Evolutionary conservation across 2,797 vertebrate species (phyloP), one percentile per base, ranked within the genome.

Genomic region (Chelonia mydas): DNA sequence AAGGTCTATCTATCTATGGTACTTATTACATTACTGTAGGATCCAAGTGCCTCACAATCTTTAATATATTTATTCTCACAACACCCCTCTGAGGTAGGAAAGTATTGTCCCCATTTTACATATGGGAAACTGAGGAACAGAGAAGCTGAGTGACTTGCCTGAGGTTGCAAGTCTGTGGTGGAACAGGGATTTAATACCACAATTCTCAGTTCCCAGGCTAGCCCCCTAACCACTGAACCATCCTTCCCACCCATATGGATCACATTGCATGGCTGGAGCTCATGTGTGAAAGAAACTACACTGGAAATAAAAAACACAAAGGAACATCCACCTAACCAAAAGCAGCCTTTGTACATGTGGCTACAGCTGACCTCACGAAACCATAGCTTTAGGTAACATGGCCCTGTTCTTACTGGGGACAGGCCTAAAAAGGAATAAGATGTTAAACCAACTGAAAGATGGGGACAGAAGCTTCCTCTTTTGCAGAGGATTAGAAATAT

Each of bases 81-180:
- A 11, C 4, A 7, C n/a, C 0, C 0, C 51, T 17, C 3, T 0
- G 8, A 25, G 27, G 10, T 61, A 27, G 10, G 21, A 27, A 81
- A 28, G 23, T 1, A 16, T 5, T 15, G 1, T 12, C 2, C 4
- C 77, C 11, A 16, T 1, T 5, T 3, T 27, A 51, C 25, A n/a
- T 68, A 21, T 21, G 65, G 65, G 65, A 41, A 72, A 72, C 65
- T 23, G 10, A 23, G 49, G 17, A 79, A 50, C 31, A 5, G 31
- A 16, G 7, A 28, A 13, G 45, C 74, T 45, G 23, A 45, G 25
- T 27, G 11, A 59, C 28, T 10, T 3, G 51, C 49, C 23, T 45
- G 31, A 12, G 51, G 10, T 37, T 12, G 25, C 45, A 47, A 76
- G 41, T 28, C 27, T 47, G 45, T 77, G 27, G 25, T 47, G 27